Evolutionary conservation across 2,888 invertebrate genomes (phyloP).

Genomic region (Drosophila subquinaria): DNA sequence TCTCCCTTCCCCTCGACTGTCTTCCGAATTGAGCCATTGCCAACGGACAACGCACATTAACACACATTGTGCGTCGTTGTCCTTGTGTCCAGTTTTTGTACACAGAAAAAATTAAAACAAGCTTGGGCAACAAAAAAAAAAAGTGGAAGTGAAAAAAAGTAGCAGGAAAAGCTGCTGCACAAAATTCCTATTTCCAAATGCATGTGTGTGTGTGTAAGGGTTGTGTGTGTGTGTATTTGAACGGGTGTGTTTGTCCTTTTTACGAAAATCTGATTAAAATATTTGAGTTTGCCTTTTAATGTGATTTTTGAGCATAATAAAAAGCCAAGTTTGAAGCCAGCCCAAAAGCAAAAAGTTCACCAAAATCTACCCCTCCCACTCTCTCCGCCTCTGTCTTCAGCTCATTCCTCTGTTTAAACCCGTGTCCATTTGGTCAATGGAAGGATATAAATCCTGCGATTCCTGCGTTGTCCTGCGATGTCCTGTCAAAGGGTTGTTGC

Average conservation of each 20-base stretch:
- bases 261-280: slow-evolving; percentile 85
- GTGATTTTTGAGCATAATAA: slow-evolving; percentile 84
- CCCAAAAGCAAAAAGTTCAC: slow-evolving; percentile 58
- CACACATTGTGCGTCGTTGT: slow-evolving; percentile 73
- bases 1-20: neutral
- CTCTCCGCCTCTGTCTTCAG: neutral
- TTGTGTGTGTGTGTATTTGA: slow-evolving; percentile 46
- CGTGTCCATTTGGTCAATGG: slow-evolving; percentile 25
- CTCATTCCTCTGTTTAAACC: neutral
- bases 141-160: neutral
- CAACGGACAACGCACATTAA: slow-evolving; percentile 72
- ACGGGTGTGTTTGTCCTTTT: slow-evolving; percentile 70
- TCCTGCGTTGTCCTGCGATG: slow-evolving; percentile 5
- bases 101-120: slow-evolving; percentile 54
- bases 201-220: slow-evolving; percentile 43
- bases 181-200: slow-evolving; percentile 54
- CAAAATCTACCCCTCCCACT: slow-evolving; percentile 9
- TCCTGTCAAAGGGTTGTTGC: slow-evolving; percentile 37
- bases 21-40: slow-evolving; percentile 45
- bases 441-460: slow-evolving; percentile 7
- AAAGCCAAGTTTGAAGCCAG: slow-evolving; percentile 67
- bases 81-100: slow-evolving; percentile 49
- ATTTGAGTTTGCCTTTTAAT: slow-evolving; percentile 85
- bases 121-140: slow-evolving; percentile 29
- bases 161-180: slow-evolving; percentile 38